These are phyloP conservation scores for Amiota minor DNA, from an alignment of 2,888 invertebrate species.

Conservation along the genomic window DNA sequence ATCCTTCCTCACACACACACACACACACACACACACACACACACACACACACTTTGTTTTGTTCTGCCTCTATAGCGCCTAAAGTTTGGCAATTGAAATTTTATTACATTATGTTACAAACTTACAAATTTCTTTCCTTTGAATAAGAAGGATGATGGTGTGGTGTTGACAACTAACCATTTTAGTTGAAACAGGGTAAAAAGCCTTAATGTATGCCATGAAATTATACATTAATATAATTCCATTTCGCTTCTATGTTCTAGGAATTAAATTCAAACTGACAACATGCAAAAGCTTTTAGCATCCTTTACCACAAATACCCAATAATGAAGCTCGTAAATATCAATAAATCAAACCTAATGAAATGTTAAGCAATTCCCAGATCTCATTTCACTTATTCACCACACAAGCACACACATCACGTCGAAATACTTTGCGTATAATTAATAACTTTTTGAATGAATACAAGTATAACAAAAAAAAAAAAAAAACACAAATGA, in stretches of 20 bases:
- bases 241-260: background rate
- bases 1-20: too few species aligned
- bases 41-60: background rate
- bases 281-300: slow-evolving; percentile 21
- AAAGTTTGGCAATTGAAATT: background rate
- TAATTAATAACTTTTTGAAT: slow-evolving; percentile 15
- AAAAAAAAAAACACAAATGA: slow-evolving; percentile 2
- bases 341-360: slow-evolving; percentile 14
- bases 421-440: background rate
- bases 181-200: background rate
- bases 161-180: background rate
- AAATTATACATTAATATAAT: slow-evolving; percentile 8
- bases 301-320: background rate
- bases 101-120: slow-evolving; percentile 7
- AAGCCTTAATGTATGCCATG: slow-evolving; percentile 8
- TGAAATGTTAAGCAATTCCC: slow-evolving; percentile 2
- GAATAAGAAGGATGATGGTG: background rate
- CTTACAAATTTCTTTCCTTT: background rate
- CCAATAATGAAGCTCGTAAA: background rate
- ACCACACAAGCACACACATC: background rate
- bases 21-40: background rate
- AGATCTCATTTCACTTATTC: background rate
- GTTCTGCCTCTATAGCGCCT: background rate
- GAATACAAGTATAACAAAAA: background rate
- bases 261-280: background rate